Evolutionary conservation across 2,888 invertebrate genomes (phyloP).

Genomic region (Nephrotoma flavescens): DNA sequence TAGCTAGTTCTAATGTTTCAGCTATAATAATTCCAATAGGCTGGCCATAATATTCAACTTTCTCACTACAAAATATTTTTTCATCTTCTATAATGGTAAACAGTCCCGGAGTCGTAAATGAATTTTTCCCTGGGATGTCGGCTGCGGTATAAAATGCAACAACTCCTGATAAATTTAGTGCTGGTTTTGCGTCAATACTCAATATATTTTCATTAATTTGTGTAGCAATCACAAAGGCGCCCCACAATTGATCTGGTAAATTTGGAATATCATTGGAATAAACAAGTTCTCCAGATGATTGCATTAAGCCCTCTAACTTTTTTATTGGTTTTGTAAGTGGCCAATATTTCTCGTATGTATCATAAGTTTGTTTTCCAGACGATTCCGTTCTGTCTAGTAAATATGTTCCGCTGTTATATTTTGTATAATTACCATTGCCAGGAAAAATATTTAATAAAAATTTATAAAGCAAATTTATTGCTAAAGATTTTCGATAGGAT

Average conservation of each 20-base stretch:
- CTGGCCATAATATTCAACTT: conserved; percentile 39
- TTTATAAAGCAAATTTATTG: conserved; percentile 50
- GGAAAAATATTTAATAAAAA: conserved; percentile 40
- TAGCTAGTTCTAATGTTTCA: conserved; percentile 36
- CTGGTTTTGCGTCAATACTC: conserved; percentile 46
- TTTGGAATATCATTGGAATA: conserved; percentile 32
- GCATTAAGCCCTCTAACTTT: conserved; percentile 43
- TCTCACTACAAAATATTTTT: conserved; percentile 14
- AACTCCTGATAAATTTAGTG: conserved; percentile 48
- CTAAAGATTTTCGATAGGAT: conserved; percentile 43
- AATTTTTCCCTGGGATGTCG: conserved; percentile 55
- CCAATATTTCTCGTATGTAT: conserved; percentile 43
- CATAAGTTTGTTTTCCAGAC: conserved; percentile 42
- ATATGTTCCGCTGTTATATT: conserved; percentile 33
- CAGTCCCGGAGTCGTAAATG: conserved; percentile 27
- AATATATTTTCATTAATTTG: conserved; percentile 41
- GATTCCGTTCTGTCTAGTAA: conserved; percentile 38
- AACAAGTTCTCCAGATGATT: conserved; percentile 36
- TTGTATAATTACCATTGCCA: conserved; percentile 22
- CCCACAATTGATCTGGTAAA: conserved; percentile 35
- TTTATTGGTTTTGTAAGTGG: conserved; percentile 47
- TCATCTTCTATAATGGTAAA: conserved; percentile 14
- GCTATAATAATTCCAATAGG: conserved; percentile 50
- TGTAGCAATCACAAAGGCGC: conserved; percentile 50
- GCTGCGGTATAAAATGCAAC: conserved; percentile 44